Conservation (phyloP, 2,888 invertebrate genomes). For the Folsomia candida region DNA sequence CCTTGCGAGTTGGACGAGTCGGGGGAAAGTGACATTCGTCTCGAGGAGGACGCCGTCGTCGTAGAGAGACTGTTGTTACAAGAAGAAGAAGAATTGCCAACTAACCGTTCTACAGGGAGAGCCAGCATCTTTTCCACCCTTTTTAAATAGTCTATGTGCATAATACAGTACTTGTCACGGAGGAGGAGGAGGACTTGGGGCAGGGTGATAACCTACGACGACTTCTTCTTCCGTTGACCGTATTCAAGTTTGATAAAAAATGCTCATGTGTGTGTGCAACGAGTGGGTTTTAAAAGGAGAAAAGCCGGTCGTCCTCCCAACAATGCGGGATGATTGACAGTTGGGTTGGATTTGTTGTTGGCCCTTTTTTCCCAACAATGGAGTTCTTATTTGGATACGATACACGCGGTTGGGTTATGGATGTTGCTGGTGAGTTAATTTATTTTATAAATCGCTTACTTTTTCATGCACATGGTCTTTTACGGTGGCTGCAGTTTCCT, state of each 20-base stretch:
- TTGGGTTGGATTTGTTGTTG: constrained; percentile 13
- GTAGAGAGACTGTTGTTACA: background rate
- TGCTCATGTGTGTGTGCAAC: too few relatives aligned
- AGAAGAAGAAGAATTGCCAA: constrained; percentile 33
- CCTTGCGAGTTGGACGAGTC: background rate
- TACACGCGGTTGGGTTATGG: background rate
- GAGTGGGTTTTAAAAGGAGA: background rate
- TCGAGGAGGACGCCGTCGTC: background rate
- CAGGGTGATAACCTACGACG: background rate
- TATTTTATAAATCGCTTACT: constrained; percentile 3
- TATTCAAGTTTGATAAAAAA: too few relatives aligned
- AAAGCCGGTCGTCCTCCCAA: constrained; percentile 3
- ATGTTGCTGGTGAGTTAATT: background rate
- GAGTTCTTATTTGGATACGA: background rate
- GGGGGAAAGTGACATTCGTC: constrained; percentile 12
- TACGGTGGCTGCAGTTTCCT: background rate
- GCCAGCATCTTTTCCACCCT: constrained; percentile 46
- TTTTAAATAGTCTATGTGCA: constrained; percentile 34
- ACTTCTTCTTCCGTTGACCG: background rate
- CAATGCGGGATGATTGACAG: constrained; percentile 17
- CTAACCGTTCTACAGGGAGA: constrained; percentile 49
- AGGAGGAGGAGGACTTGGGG: background rate
- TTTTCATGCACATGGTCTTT: background rate
- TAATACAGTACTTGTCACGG: constrained; percentile 6
- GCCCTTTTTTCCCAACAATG: background rate